Conservation (phyloP, 1,140 invertebrate species). For the Brachionus plicatilis region DNA sequence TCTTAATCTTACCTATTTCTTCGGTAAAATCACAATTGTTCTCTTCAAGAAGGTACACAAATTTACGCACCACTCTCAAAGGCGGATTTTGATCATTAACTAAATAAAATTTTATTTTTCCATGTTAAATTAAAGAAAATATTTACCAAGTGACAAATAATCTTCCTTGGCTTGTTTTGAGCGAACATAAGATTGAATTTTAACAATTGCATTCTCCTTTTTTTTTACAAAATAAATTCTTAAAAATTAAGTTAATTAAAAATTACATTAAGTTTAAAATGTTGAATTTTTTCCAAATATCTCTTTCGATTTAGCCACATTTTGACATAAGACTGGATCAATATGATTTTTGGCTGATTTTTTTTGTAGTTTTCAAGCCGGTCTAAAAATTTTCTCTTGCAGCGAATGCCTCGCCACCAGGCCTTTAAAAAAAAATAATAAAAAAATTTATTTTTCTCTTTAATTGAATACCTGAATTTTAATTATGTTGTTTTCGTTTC, state of each 20-base stretch:
- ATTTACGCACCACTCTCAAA: conserved; percentile 67
- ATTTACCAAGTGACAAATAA: conserved; percentile 53
- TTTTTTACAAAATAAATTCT: neutral
- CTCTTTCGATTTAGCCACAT: conserved; percentile 48
- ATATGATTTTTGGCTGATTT: conserved; percentile 45
- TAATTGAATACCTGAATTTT: conserved; percentile 58
- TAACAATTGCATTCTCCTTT: conserved; percentile 49
- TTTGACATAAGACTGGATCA: conserved; percentile 51
- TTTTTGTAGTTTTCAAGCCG: conserved; percentile 46
- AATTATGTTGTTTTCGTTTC: conserved; percentile 59
- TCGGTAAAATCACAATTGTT: conserved; percentile 66
- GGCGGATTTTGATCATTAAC: conserved; percentile 65
- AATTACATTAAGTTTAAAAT: conserved; percentile 52
- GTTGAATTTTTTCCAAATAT: conserved; percentile 48
- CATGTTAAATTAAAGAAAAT: neutral
- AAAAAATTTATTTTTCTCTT: neutral
- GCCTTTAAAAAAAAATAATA: conserved; percentile 54
- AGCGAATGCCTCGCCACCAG: conserved; percentile 63
- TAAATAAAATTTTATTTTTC: conserved; percentile 42
- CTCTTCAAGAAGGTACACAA: conserved; percentile 67
- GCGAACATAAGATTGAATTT: conserved; percentile 55
- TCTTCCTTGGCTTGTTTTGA: conserved; percentile 53
- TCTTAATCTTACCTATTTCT: conserved; percentile 51
- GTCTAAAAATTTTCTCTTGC: conserved; percentile 57
- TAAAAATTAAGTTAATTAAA: neutral